Evolutionary conservation across 2,888 invertebrate species (phyloP).

Genomic region (Drosophila kuntzei): DNA sequence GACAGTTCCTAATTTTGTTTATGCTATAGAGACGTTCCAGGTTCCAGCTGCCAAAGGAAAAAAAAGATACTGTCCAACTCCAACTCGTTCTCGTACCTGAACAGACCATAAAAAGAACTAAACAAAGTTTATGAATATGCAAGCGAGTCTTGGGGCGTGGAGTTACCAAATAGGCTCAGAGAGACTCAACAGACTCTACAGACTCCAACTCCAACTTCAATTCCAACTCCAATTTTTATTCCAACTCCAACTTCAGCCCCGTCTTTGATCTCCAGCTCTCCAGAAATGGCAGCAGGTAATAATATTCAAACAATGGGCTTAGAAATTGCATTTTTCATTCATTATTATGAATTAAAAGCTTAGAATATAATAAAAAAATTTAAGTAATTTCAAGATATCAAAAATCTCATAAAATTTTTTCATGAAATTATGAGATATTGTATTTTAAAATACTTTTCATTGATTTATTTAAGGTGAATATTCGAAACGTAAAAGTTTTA

Average conservation of each 20-base stretch:
- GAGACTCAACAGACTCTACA: slow-evolving; percentile 24
- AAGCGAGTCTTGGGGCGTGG: slow-evolving; percentile 63
- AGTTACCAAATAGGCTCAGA: slow-evolving; percentile 56
- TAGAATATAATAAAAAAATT: no score
- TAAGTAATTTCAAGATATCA: no score
- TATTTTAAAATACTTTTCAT: no score
- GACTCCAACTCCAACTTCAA: background rate
- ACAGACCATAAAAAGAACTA: slow-evolving; percentile 65
- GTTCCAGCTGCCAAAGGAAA: slow-evolving; percentile 18
- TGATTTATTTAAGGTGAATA: no score
- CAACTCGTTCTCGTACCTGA: slow-evolving; percentile 48
- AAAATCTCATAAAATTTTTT: no score
- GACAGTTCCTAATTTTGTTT: slow-evolving; percentile 62
- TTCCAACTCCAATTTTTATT: slow-evolving; percentile 1
- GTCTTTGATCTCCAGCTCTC: background rate
- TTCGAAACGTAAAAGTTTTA: no score
- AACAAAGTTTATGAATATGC: slow-evolving; percentile 75
- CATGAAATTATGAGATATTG: no score
- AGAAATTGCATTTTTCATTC: slow-evolving; percentile 4
- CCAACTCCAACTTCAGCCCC: background rate
- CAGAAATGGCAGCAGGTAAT: slow-evolving; percentile 43
- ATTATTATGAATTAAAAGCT: no score
- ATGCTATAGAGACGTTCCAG: slow-evolving; percentile 62
- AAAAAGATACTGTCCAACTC: background rate
- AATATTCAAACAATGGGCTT: slow-evolving; percentile 46